phyloP scores from a whole-genome alignment of 2,888 invertebrate genomes.

The Ethmia dodecea region DNA sequence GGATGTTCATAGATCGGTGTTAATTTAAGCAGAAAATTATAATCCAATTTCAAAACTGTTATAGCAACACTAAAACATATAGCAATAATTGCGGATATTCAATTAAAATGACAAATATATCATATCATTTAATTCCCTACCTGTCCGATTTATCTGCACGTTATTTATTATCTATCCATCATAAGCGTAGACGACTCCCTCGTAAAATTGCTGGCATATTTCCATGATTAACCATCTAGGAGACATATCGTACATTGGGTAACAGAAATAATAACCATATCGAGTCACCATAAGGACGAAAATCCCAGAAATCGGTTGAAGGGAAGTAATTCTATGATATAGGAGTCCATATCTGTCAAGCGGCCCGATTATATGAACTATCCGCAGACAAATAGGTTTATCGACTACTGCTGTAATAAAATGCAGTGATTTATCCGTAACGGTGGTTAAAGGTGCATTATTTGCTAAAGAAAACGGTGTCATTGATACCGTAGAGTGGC shows the following conservation, averaged over 20 bases:
- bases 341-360: constrained; percentile 60
- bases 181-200: constrained; percentile 39
- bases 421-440: constrained; percentile 51
- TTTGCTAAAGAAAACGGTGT: constrained; percentile 31
- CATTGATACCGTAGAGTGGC: constrained; percentile 27
- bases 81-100: no score
- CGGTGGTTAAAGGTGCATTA: constrained; percentile 32
- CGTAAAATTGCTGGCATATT: constrained; percentile 47
- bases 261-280: no score
- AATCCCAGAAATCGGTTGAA: no score
- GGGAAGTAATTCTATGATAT: constrained; percentile 63
- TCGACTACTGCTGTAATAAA: constrained; percentile 64
- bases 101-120: no score
- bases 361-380: constrained; percentile 60
- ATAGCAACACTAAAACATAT: no score
- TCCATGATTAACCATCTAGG: constrained; percentile 35
- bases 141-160: constrained; percentile 27
- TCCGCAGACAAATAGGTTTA: constrained; percentile 71
- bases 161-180: constrained; percentile 40
- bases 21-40: no score
- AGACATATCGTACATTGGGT: constrained; percentile 31
- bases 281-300: no score
- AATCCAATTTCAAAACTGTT: no score
- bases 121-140: no score
- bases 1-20: no score